These are phyloP conservation scores for Microcebus tavaratra DNA, from an alignment of 2,113 vertebrate genomes.

Conservation along the genomic window DNA sequence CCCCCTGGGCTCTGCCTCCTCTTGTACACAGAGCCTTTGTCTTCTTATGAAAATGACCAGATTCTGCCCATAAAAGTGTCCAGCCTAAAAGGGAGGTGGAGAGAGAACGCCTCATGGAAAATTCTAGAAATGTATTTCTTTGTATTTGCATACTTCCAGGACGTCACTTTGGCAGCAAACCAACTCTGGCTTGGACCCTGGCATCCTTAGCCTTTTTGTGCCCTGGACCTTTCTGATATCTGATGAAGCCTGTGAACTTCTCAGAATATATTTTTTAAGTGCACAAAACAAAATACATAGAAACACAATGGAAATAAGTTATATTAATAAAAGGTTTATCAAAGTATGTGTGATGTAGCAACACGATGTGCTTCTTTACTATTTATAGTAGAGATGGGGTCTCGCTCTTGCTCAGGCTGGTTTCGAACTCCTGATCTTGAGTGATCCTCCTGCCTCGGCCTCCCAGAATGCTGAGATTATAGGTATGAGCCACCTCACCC, in stretches of 20 bases:
- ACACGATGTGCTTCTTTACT: not conserved
- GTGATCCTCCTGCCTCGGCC: too few species aligned
- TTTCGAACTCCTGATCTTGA: too few species aligned
- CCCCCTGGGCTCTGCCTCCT: not conserved
- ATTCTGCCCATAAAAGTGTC: not conserved
- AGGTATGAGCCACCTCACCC: too few species aligned
- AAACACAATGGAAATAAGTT: not conserved
- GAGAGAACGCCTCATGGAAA: slow-evolving; percentile 54
- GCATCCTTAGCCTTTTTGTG: not conserved
- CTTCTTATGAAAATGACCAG: slow-evolving; percentile 65
- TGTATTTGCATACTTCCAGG: slow-evolving; percentile 72
- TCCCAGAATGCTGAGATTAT: too few species aligned
- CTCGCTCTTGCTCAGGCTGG: too few species aligned
- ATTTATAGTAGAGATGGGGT: too few species aligned
- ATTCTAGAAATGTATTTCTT: slow-evolving; percentile 7
- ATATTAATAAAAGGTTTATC: not conserved
- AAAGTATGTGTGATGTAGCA: not conserved
- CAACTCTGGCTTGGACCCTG: not conserved
- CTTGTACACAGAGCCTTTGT: slow-evolving; percentile 56
- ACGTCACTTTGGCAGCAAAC: not conserved
- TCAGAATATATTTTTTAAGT: not conserved
- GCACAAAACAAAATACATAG: not conserved
- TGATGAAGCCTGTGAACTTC: not conserved
- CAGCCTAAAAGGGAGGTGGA: not conserved
- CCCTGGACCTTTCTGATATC: not conserved